Evolutionary conservation across 2,888 invertebrate species (phyloP).

Genomic region (Caenorhabditis doughertyi): DNA sequence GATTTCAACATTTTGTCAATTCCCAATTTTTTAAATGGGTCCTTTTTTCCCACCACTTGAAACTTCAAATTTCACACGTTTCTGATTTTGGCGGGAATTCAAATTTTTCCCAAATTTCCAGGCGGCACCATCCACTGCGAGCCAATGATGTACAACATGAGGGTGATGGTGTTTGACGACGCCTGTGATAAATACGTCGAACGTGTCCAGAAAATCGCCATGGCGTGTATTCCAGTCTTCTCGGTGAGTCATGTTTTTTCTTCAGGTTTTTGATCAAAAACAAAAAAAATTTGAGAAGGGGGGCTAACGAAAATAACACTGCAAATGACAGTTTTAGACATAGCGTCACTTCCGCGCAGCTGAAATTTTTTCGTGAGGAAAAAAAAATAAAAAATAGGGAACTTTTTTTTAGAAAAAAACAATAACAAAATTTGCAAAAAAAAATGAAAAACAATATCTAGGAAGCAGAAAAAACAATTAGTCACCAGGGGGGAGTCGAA

Average conservation of each 20-base stretch:
- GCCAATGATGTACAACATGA: constrained; percentile 62
- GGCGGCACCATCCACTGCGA: constrained; percentile 58
- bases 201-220: constrained; percentile 43
- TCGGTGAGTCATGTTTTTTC: constrained; percentile 49
- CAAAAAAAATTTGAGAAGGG: not conserved
- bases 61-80: no score
- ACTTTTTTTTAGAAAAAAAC: no score
- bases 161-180: constrained; percentile 60
- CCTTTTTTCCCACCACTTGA: no score
- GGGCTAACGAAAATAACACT: not conserved
- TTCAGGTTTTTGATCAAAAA: constrained; percentile 1
- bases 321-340: not conserved
- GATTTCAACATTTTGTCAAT: no score
- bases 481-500: not conserved
- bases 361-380: no score
- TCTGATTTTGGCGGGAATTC: no score
- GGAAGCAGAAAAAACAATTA: no score
- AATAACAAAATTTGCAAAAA: no score
- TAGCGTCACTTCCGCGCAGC: no score
- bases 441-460: no score
- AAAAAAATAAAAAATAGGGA: no score
- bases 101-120: constrained; percentile 1
- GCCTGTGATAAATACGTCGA: constrained; percentile 60
- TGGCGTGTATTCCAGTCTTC: constrained; percentile 64
- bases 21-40: no score